Evolutionary conservation across 2,113 vertebrate genomes (phyloP), one percentile per base, ranked within the genome.

Genomic region (Tyto alba): DNA sequence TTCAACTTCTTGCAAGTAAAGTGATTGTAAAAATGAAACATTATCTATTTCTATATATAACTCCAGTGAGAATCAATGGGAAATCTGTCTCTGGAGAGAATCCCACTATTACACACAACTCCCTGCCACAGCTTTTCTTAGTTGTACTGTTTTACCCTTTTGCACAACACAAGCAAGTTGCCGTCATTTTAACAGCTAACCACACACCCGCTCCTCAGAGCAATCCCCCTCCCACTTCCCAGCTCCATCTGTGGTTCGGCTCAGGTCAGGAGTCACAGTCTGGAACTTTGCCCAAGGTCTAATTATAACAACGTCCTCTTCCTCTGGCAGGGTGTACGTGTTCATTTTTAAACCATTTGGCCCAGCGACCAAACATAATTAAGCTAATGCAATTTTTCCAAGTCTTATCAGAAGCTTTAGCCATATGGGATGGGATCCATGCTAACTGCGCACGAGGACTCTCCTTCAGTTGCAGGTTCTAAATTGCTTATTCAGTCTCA

Each of bases 291-390:
- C 93, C 96, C 48, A 40, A 60, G 30, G 45, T 80, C 92, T 97
- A 97, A 94, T 97, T 96, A 97, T 96, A 97, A 83, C 91, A 88
- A 95, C 0, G 68, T 95, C 89, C 81, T 91, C 84, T 90, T 95
- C 89, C 80, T 96, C 85, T 96, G 86, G 93, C 91, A 96, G 94
- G 40, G 74, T 0, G 41, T 94, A 95, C 91, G 36, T 97, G 95
- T 95, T 96, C 78, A 72, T 94, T 94, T 89, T 83, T 92, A 94
- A 97, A 89, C 56, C 69, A 52, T 71, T 97, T 96, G 96, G 95
- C 95, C 71, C 96, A 84, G 71, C 86, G 72, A 94, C 91, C 96
- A 97, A 97, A 90, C 29, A 67, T 90, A 97, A 96, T 95, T 96
- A 87, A 81, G 66, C 64, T 92, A 95, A 97, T 77, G 45, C 43